A percentile compares a stretch with the other conserved stretches of the same genome.
These are phyloP conservation scores for Hassar affinis DNA, from an alignment of 2,113 vertebrate genomes.

Conservation along the genomic window DNA sequence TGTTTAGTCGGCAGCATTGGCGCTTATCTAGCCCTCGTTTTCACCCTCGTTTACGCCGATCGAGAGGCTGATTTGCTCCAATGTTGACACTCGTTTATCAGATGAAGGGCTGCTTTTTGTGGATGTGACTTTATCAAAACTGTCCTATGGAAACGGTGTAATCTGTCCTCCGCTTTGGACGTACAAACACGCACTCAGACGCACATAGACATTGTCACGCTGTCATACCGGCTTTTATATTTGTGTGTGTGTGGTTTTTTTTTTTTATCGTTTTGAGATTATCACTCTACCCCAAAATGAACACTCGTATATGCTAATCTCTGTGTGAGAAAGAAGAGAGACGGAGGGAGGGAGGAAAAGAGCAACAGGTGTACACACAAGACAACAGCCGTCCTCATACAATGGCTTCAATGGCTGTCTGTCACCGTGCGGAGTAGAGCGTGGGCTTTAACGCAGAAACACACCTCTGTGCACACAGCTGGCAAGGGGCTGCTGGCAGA, in stretches of 20 bases:
- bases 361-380: slow-evolving; percentile 67
- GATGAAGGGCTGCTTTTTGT: neutral
- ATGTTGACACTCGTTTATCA: slow-evolving; percentile 19
- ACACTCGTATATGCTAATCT: slow-evolving; percentile 48
- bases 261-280: neutral
- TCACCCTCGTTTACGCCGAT: neutral
- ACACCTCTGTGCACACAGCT: slow-evolving; percentile 3
- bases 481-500: neutral
- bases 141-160: neutral
- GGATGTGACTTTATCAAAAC: neutral
- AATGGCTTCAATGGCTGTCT: slow-evolving; percentile 52
- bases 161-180: neutral
- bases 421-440: slow-evolving; percentile 47
- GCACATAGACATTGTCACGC: no score
- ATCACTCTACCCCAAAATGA: neutral
- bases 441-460: slow-evolving; percentile 6
- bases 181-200: neutral
- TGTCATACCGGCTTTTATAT: slow-evolving; percentile 1
- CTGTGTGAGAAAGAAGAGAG: slow-evolving; percentile 28
- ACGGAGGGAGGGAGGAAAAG: slow-evolving; percentile 37
- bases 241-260: neutral
- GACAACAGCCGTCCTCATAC: slow-evolving; percentile 44
- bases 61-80: neutral
- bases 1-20: neutral
- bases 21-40: neutral